Percentiles rank a stretch among this genome's conserved stretches.
These are phyloP conservation scores for Callipepla squamata DNA, from an alignment of 2,113 vertebrate species.

Conservation along the genomic window DNA sequence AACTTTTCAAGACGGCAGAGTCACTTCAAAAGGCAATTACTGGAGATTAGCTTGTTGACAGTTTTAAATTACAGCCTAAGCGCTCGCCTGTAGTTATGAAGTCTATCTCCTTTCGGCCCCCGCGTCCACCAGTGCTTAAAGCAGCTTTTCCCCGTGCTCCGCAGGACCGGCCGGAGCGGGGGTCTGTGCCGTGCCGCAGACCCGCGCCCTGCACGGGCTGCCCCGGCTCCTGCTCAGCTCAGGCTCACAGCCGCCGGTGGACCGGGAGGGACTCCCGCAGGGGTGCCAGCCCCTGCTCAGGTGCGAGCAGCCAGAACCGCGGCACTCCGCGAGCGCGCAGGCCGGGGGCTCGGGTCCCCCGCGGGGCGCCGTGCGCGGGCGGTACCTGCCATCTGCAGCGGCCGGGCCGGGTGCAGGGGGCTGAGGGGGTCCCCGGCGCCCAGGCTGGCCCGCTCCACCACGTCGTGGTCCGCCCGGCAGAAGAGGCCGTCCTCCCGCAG, in stretches of 20 bases:
- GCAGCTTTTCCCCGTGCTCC: background rate
- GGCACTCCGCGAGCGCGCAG: background rate
- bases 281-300: background rate
- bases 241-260: background rate
- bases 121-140: slow-evolving; percentile 3
- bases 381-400: slow-evolving; percentile 98
- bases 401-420: slow-evolving; percentile 90
- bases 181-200: background rate
- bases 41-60: slow-evolving; percentile 81
- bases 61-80: slow-evolving; percentile 80
- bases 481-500: slow-evolving; percentile 95
- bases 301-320: background rate
- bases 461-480: slow-evolving; percentile 96
- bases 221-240: background rate
- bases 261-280: no score
- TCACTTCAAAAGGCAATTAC: slow-evolving; percentile 82
- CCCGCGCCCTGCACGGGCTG: background rate
- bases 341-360: background rate
- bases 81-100: slow-evolving; percentile 62
- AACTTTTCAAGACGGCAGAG: slow-evolving; percentile 63
- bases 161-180: background rate
- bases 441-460: slow-evolving; percentile 92
- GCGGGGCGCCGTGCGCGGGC: background rate
- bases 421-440: slow-evolving; percentile 91
- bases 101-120: slow-evolving; percentile 47